These are phyloP conservation scores for Ophion costatus DNA, from an alignment of 2,888 invertebrate species.

Conservation along the genomic window DNA sequence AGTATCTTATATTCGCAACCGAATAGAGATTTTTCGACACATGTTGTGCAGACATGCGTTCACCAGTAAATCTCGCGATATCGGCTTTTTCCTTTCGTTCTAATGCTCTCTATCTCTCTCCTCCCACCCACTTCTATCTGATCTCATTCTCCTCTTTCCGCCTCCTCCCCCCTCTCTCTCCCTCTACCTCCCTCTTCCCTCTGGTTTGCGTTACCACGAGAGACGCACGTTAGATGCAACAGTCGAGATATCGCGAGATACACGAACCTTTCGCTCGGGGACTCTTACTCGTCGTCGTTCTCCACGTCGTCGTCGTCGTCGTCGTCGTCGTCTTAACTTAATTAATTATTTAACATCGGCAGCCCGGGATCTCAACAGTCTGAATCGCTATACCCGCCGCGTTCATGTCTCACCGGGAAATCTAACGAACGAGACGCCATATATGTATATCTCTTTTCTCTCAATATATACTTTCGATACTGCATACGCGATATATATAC, in stretches of 20 bases:
- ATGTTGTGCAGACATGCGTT: slow-evolving; percentile 2
- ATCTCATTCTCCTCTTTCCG: slow-evolving; percentile 40
- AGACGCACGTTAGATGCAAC: slow-evolving; percentile 62
- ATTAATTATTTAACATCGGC: slow-evolving; percentile 76
- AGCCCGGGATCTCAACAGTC: slow-evolving; percentile 63
- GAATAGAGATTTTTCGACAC: slow-evolving; percentile 31
- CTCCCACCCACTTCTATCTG: slow-evolving; percentile 43
- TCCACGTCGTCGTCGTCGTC: slow-evolving; percentile 59
- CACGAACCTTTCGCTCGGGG: slow-evolving; percentile 58
- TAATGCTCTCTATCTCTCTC: slow-evolving; percentile 45
- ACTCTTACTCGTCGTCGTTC: slow-evolving; percentile 52
- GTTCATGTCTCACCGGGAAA: slow-evolving; percentile 69
- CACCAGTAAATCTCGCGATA: slow-evolving; percentile 17
- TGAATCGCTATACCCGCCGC: slow-evolving; percentile 61
- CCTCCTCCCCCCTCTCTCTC: slow-evolving; percentile 34
- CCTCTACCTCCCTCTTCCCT: slow-evolving; percentile 50
- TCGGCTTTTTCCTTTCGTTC: slow-evolving; percentile 42
- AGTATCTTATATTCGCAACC: background rate
- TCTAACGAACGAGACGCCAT: slow-evolving; percentile 67
- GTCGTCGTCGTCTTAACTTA: slow-evolving; percentile 69
- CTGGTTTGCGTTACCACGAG: slow-evolving; percentile 44
- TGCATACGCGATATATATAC: slow-evolving; percentile 1
- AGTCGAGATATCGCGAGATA: slow-evolving; percentile 65
- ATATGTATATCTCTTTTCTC: slow-evolving; percentile 35
- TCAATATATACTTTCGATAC: slow-evolving; percentile 47